A percentile compares a stretch with the other conserved stretches of the same genome.
These are phyloP conservation scores for Pseudolaguvia tuberculata DNA, from an alignment of 2,113 vertebrate species.

Conservation along the genomic window DNA sequence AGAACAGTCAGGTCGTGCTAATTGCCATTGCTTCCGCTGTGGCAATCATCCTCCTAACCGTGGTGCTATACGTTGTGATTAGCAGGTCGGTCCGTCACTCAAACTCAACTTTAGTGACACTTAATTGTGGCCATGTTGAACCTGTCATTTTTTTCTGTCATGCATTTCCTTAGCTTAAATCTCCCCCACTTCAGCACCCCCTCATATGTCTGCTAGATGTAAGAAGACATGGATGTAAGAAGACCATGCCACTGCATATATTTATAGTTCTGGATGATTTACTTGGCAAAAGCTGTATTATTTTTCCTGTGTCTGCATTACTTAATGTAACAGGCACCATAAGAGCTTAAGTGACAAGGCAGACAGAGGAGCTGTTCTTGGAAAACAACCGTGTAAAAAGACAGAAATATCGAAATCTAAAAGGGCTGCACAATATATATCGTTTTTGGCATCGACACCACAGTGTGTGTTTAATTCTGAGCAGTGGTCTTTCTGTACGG, in stretches of 20 bases:
- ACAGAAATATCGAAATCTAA: conserved; percentile 61
- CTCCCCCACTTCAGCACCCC: conserved; percentile 9
- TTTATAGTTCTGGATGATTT: conserved; percentile 37
- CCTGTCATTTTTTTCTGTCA: conserved; percentile 35
- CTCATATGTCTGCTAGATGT: conserved; percentile 27
- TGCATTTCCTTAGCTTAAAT: background rate
- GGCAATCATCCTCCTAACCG: conserved; percentile 90
- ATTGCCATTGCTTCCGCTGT: conserved; percentile 90
- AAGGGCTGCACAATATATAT: conserved; percentile 27
- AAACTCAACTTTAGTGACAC: background rate
- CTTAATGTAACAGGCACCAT: conserved; percentile 38
- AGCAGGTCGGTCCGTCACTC: conserved; percentile 77
- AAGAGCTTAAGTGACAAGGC: conserved; percentile 26
- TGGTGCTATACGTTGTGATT: conserved; percentile 87
- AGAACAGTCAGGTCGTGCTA: conserved; percentile 92
- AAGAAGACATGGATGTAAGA: conserved; percentile 30
- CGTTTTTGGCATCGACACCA: too few relatives aligned
- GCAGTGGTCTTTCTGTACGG: too few relatives aligned
- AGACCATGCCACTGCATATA: conserved; percentile 36
- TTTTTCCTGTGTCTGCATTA: conserved; percentile 39
- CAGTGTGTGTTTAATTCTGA: too few relatives aligned
- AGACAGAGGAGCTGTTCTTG: conserved; percentile 54
- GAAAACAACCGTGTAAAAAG: conserved; percentile 52
- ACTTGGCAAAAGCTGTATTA: conserved; percentile 40
- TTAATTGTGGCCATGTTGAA: conserved; percentile 34